These are phyloP conservation scores for Falcaria lacertinaria DNA, from an alignment of 2,888 invertebrate species.

Conservation along the genomic window DNA sequence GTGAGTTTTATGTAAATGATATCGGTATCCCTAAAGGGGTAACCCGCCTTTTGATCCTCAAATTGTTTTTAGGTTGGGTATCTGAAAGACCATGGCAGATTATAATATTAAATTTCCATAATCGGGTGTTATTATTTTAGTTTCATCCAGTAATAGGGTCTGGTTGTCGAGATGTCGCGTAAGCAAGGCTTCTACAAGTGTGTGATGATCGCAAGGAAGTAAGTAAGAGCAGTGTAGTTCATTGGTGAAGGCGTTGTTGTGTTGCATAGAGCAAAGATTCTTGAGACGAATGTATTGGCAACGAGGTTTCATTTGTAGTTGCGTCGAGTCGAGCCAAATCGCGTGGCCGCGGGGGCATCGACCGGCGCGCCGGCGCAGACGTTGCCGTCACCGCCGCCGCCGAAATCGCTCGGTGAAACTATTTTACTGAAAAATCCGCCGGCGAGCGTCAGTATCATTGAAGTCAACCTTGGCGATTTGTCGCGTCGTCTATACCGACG, in stretches of 20 bases:
- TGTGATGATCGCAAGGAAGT: background rate
- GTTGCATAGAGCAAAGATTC: background rate
- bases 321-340: constrained; percentile 61
- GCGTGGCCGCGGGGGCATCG: constrained; percentile 71
- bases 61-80: too few relatives aligned
- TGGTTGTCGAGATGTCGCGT: too few relatives aligned
- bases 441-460: constrained; percentile 65
- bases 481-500: constrained; percentile 68
- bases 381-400: constrained; percentile 67
- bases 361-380: constrained; percentile 75
- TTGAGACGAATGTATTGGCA: constrained; percentile 29
- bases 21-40: too few relatives aligned
- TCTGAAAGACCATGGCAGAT: too few relatives aligned
- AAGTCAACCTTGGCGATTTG: constrained; percentile 74
- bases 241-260: background rate
- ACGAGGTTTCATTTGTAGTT: constrained; percentile 54
- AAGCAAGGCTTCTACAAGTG: constrained; percentile 1
- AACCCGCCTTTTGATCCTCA: too few relatives aligned
- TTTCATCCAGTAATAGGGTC: too few relatives aligned
- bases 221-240: background rate
- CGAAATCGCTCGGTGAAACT: constrained; percentile 65
- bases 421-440: constrained; percentile 76
- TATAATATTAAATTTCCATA: too few relatives aligned
- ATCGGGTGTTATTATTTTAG: too few relatives aligned
- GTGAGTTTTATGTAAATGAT: too few relatives aligned